Base-by-base conservation (phyloP, 2,888 invertebrate genomes). In the Lypha dubia region DNA sequence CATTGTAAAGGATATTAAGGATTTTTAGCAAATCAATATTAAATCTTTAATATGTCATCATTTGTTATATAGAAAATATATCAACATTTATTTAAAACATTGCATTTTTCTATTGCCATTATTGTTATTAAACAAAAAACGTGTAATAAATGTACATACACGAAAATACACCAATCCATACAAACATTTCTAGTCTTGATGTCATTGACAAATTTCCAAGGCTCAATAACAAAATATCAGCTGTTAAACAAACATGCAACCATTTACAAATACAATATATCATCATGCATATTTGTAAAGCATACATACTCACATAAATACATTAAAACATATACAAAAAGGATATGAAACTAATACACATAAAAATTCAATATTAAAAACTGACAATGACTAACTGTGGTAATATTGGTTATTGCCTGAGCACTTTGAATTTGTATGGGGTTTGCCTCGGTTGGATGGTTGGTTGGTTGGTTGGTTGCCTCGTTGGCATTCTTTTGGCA, bases 121-220 rank as follows among this genome's bases (percentile, higher is more conserved):
- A 53, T 46, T 5, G 7, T 53, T 22, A n/a, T n/a, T n/a, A n/a
- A 22, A 32, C 32, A 60, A 67, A 41, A 35, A 20, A 24, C n/a
- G 28, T 17, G 15, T 49, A 76, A 17, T 77, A 20, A 11, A 35
- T n/a, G 15, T n/a, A 24, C 4, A 17, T 11, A n/a, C 7, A 44
- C 35, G 41, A 32, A 71, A 41, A 56, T 24, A 70, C 11, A 56
- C n/a, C n/a, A n/a, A n/a, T n/a, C n/a, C n/a, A 67, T 62, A 32
- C 58, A 65, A 46, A 70, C 63, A 60, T 62, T 71, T 71, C 28
- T 38, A 58, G 74, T 81, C 11, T 74, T 75, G 68, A 65, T 79
- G 81, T 60, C 81, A 84, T 68, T 84, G 84, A 84, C 84, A 81
- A 84, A 84, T 84, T 81, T 77, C 35, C 35, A 70, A 74, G 84